Evolutionary conservation across 2,888 invertebrate species (phyloP).

Genomic region (Ischnus inquisitorius): DNA sequence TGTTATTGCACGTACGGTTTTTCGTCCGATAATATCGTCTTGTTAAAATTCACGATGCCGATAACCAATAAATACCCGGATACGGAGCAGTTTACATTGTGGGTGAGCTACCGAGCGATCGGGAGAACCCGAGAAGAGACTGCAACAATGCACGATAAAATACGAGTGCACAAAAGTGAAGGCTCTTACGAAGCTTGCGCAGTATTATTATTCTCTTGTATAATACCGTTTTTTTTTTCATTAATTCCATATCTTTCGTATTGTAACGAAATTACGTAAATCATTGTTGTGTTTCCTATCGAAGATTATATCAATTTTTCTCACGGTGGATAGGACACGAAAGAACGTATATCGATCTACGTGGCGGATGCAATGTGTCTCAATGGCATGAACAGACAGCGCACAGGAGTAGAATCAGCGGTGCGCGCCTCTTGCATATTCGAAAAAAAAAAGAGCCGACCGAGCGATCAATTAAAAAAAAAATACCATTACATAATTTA

Average conservation of each 20-base stretch:
- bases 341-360: background rate
- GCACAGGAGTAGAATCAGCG: slow-evolving; percentile 34
- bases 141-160: slow-evolving; percentile 51
- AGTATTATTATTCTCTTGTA: background rate
- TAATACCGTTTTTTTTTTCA: slow-evolving; percentile 1
- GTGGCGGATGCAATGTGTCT: slow-evolving; percentile 17
- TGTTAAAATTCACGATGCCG: slow-evolving; percentile 24
- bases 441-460: slow-evolving; percentile 3
- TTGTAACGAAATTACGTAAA: slow-evolving; percentile 15
- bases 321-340: slow-evolving; percentile 29
- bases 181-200: slow-evolving; percentile 18
- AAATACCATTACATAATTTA: slow-evolving; percentile 63
- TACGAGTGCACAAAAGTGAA: slow-evolving; percentile 44
- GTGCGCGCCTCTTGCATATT: slow-evolving; percentile 37
- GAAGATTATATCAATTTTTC: slow-evolving; percentile 34
- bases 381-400: background rate
- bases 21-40: slow-evolving; percentile 36
- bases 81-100: background rate
- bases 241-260: slow-evolving; percentile 18
- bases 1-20: slow-evolving; percentile 8
- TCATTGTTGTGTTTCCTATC: slow-evolving; percentile 28
- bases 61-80: slow-evolving; percentile 18
- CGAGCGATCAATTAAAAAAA: slow-evolving; percentile 59
- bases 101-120: background rate
- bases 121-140: background rate